phyloP scores from a whole-genome alignment of 2,888 invertebrate genomes.

The Geophilus truncorum region DNA sequence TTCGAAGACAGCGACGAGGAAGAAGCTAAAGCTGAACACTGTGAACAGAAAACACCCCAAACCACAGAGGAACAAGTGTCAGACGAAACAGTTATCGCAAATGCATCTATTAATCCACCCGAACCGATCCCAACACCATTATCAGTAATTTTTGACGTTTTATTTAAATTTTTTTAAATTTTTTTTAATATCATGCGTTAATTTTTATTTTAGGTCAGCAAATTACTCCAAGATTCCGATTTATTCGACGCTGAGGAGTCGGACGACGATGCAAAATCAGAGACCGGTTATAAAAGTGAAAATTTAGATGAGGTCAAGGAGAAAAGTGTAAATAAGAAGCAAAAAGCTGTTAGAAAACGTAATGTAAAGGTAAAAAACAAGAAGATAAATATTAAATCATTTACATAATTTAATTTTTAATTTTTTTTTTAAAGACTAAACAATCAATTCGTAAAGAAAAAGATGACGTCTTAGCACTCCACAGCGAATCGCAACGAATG shows the following conservation, averaged over 20 bases:
- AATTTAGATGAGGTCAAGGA: neutral
- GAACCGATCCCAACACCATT: neutral
- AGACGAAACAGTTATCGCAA: neutral
- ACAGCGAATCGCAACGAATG: conserved; percentile 77
- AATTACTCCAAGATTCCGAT: neutral
- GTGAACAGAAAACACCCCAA: neutral
- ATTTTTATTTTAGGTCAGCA: neutral
- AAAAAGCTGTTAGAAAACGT: neutral
- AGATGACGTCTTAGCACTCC: conserved; percentile 67
- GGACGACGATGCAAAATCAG: neutral
- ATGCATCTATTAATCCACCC: neutral
- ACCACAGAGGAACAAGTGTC: neutral
- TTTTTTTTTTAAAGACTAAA: neutral
- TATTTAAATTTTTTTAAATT: neutral
- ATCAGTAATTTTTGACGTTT: neutral
- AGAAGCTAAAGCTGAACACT: neutral
- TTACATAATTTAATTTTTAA: neutral
- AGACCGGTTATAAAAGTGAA: neutral
- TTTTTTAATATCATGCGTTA: neutral
- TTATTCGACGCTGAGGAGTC: neutral
- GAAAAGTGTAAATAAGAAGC: neutral
- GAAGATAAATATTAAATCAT: neutral
- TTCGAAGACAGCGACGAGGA: neutral
- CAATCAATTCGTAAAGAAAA: conserved; percentile 47
- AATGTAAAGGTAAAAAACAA: neutral